Evolutionary conservation across 2,888 invertebrate species (phyloP), one percentile per base, ranked within the genome.

Genomic region (Cephalotes varians): DNA sequence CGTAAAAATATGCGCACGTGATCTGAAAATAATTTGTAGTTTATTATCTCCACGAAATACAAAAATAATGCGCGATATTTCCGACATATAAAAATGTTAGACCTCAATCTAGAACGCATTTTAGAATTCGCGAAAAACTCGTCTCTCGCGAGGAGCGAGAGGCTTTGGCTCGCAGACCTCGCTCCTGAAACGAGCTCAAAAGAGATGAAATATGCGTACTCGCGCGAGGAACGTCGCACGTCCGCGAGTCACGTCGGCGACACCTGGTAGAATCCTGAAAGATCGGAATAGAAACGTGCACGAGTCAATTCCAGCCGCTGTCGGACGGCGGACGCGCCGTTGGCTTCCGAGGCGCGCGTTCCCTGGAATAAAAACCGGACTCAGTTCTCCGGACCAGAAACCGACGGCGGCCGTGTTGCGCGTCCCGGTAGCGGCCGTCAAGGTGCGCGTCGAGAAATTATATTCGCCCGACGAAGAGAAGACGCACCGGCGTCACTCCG

Each of bases 231-330:
- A 51, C 44, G 37, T 60, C 60, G 71, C 60, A 58, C 67, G 37
- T 44, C n/a, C 74, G 47, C 64, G 86, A 72, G 80, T 79, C 76
- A 81, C 86, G 82, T 85, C 84, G 79, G 74, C 82, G 88, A 84
- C 85, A 88, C 86, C 71, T 76, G 74, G 58, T 62, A 88, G 88
- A 89, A 88, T 88, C 83, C 85, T 79, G 88, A 71, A 79, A 86
- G 87, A 79, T 82, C 82, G 86, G 87, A 87, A 91, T 89, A 91
- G 91, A 90, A 90, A 91, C 88, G 90, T 91, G 90, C 90, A 90
- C 87, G 90, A 90, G 90, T 91, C 91, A 91, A 91, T 91, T 89
- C 82, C 51, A 81, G 82, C 82, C 84, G 82, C 87, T 90, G 91
- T 90, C 87, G 87, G 87, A 67, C 84, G 85, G 64, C 77, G 81